Evolutionary conservation across 2,888 invertebrate species (phyloP).

Genomic region (Carpatolechia fugitivella): DNA sequence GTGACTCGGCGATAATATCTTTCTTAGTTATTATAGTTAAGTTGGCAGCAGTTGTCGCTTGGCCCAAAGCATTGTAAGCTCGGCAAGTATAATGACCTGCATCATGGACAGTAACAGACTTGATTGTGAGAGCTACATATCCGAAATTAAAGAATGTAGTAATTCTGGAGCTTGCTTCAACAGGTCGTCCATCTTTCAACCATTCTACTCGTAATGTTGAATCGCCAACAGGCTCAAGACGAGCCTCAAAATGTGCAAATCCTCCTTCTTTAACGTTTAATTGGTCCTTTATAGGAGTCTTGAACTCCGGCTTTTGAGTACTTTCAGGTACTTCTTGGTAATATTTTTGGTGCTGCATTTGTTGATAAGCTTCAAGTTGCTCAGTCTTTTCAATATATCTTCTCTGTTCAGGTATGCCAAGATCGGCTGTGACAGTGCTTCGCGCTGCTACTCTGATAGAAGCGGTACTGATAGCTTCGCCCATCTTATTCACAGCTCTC

Average conservation of each 20-base stretch:
- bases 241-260: constrained; percentile 96
- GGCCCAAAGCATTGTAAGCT: constrained; percentile 92
- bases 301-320: constrained; percentile 90
- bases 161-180: constrained; percentile 95
- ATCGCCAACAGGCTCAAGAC: constrained; percentile 95
- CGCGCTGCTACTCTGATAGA: constrained; percentile 86
- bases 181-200: constrained; percentile 93
- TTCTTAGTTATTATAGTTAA: constrained; percentile 91
- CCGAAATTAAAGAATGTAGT: constrained; percentile 97
- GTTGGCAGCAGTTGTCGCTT: constrained; percentile 90
- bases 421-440: constrained; percentile 90
- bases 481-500: constrained; percentile 93
- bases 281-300: constrained; percentile 93
- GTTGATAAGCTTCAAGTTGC: constrained; percentile 93
- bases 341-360: constrained; percentile 88
- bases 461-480: constrained; percentile 93
- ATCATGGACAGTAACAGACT: constrained; percentile 93
- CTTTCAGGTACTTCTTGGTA: constrained; percentile 90
- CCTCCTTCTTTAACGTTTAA: constrained; percentile 93
- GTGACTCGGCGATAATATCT: constrained; percentile 92
- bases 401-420: constrained; percentile 94
- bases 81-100: constrained; percentile 93
- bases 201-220: constrained; percentile 94
- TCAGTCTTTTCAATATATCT: constrained; percentile 95
- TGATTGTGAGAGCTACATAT: constrained; percentile 95